A percentile compares a stretch with the other conserved stretches of the same genome.
phyloP scores from a whole-genome alignment of 1,140 invertebrate genomes.

The Chymomyza costata region DNA sequence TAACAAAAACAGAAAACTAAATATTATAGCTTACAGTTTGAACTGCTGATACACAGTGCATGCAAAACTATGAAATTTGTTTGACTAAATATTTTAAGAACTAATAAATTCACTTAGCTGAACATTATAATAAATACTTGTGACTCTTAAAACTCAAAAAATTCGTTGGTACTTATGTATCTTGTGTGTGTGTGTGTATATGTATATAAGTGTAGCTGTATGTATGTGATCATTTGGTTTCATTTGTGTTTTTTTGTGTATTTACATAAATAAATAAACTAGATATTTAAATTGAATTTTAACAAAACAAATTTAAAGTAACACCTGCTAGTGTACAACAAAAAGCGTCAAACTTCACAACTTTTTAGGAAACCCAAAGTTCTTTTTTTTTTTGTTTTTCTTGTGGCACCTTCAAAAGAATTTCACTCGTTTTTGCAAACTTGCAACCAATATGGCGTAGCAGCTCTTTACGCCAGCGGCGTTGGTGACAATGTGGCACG shows the following conservation, averaged over 20 bases:
- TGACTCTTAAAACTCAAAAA: conserved; percentile 34
- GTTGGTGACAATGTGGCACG: conserved; percentile 65
- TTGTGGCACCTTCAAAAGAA: conserved; percentile 18
- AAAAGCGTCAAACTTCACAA: conserved; percentile 22
- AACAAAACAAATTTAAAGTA: conserved; percentile 47
- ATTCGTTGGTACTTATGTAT: conserved; percentile 36
- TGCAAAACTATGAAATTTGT: conserved; percentile 22
- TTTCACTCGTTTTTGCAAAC: not conserved
- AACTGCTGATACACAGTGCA: conserved; percentile 20
- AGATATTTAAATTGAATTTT: conserved; percentile 48
- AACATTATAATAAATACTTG: conserved; percentile 9
- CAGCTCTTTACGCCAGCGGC: conserved; percentile 40
- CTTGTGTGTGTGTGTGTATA: not conserved
- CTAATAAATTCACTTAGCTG: conserved; percentile 1
- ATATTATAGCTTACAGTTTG: conserved; percentile 41
- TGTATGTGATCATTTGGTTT: conserved; percentile 36
- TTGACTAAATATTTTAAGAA: conserved; percentile 34
- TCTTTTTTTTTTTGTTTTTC: conserved; percentile 36
- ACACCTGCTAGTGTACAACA: too few species aligned
- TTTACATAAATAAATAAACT: conserved; percentile 69
- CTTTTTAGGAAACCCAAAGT: conserved; percentile 27
- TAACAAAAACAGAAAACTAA: conserved; percentile 60
- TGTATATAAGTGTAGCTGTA: conserved; percentile 23
- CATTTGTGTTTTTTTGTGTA: conserved; percentile 37
- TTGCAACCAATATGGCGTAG: too few species aligned